A percentile compares a stretch with the other conserved stretches of the same genome.
These are phyloP conservation scores for Trichonephila inaurata DNA, from an alignment of 1,140 invertebrate genomes.

Conservation along the genomic window DNA sequence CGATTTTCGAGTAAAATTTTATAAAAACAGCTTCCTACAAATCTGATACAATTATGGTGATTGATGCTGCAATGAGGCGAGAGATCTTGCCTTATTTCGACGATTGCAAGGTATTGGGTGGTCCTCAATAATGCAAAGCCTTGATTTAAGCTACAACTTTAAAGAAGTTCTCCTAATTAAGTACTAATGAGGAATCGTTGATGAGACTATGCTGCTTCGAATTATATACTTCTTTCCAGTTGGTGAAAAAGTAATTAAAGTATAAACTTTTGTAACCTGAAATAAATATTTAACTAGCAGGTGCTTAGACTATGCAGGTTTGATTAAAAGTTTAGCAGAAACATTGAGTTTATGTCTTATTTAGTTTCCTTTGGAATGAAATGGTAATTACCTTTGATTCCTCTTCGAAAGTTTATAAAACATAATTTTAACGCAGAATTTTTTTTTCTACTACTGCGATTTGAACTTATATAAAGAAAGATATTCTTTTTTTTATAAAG, in stretches of 20 bases:
- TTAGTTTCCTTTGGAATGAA: too few species aligned
- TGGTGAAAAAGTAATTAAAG: not conserved
- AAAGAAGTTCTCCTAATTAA: not conserved
- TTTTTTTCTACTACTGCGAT: too few species aligned
- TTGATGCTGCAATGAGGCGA: not conserved
- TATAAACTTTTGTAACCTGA: not conserved
- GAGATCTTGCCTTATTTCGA: constrained; percentile 18
- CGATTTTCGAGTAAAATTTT: constrained; percentile 43
- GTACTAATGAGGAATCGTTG: constrained; percentile 16
- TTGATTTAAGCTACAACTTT: not conserved
- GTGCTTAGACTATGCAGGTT: not conserved
- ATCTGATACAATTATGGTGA: constrained; percentile 33
- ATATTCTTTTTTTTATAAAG: too few species aligned
- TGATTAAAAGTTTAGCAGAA: not conserved
- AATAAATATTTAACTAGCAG: not conserved
- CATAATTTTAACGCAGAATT: too few species aligned
- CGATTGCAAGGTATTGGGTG: not conserved
- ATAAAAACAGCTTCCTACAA: not conserved
- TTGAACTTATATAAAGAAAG: too few species aligned
- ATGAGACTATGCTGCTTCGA: not conserved
- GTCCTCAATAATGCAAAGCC: not conserved
- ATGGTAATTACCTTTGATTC: too few species aligned
- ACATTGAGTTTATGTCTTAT: not conserved
- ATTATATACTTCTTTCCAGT: not conserved
- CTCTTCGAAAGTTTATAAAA: too few species aligned